A percentile compares a stretch with the other conserved stretches of the same genome.
These are phyloP conservation scores for Blennius ocellaris DNA, from an alignment of 2,113 vertebrate genomes.

Conservation along the genomic window DNA sequence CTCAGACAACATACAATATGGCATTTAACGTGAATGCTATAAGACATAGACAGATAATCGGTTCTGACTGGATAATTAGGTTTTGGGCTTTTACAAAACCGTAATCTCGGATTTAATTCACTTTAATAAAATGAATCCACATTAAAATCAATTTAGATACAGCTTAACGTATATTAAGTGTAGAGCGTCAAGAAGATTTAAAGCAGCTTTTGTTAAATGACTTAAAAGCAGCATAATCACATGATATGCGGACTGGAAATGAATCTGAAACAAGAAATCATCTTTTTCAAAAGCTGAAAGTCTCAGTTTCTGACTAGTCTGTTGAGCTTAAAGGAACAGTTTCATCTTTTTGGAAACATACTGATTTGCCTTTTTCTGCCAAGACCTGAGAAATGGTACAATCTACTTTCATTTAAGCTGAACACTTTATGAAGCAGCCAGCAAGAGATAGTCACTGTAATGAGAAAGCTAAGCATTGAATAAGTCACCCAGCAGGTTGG, in stretches of 20 bases:
- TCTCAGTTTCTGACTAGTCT: background rate
- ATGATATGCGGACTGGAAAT: background rate
- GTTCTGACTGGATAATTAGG: background rate
- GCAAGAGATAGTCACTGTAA: background rate
- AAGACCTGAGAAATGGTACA: background rate
- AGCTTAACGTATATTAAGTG: background rate
- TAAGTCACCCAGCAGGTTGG: no score
- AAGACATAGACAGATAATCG: background rate
- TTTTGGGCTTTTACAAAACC: background rate
- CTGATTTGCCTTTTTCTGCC: background rate
- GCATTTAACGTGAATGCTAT: slow-evolving; percentile 5
- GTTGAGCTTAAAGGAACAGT: background rate
- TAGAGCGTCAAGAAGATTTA: background rate
- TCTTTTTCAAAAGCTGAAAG: background rate
- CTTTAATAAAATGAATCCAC: background rate
- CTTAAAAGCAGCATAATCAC: background rate
- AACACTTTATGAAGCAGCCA: background rate
- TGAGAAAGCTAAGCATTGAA: no score
- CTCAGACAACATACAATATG: slow-evolving; percentile 4
- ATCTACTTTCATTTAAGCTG: background rate
- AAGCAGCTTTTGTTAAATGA: background rate
- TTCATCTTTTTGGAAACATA: background rate
- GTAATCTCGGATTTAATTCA: slow-evolving; percentile 6
- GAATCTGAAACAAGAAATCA: background rate
- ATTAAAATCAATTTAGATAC: background rate